Percentiles rank a stretch among this genome's conserved stretches.
Conservation (phyloP, 2,888 invertebrate genomes). For the Reticulitermes lucifugus region DNA sequence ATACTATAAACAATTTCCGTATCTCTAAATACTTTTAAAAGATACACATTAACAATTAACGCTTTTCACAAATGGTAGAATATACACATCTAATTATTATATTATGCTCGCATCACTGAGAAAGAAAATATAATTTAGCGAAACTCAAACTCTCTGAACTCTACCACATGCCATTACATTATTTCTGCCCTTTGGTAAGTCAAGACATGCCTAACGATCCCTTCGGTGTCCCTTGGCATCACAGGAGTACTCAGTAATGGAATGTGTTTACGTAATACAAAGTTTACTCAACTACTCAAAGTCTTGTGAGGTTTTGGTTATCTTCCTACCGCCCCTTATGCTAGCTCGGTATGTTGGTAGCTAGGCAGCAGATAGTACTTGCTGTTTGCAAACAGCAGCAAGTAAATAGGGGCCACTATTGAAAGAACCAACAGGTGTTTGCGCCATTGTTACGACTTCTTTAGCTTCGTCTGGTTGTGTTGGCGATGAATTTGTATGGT, state of each 20-base stretch:
- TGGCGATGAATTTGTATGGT: conserved; percentile 12
- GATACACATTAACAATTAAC: too few relatives aligned
- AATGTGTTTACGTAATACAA: conserved; percentile 36
- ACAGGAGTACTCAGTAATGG: conserved; percentile 1
- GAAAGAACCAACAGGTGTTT: conserved; percentile 38
- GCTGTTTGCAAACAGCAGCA: conserved; percentile 13
- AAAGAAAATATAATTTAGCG: neutral
- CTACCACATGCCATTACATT: neutral
- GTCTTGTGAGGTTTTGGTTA: conserved; percentile 24
- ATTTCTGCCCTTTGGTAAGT: neutral
- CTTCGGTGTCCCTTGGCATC: neutral
- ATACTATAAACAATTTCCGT: too few relatives aligned
- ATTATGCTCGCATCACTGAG: too few relatives aligned
- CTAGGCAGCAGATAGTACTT: neutral
- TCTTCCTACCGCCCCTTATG: neutral
- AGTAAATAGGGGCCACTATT: conserved; percentile 8
- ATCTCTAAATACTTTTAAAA: too few relatives aligned
- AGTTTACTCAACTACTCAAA: conserved; percentile 39
- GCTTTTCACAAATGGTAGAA: too few relatives aligned
- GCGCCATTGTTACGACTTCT: conserved; percentile 37
- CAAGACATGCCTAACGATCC: neutral
- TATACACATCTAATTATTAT: too few relatives aligned
- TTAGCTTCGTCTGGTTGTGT: neutral
- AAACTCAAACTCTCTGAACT: neutral
- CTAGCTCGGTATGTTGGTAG: conserved; percentile 13